Percentiles rank a stretch among this genome's conserved stretches.
Evolutionary conservation across 2,797 vertebrate genomes (phyloP).

Genomic region (Corythornis leucogaster): DNA sequence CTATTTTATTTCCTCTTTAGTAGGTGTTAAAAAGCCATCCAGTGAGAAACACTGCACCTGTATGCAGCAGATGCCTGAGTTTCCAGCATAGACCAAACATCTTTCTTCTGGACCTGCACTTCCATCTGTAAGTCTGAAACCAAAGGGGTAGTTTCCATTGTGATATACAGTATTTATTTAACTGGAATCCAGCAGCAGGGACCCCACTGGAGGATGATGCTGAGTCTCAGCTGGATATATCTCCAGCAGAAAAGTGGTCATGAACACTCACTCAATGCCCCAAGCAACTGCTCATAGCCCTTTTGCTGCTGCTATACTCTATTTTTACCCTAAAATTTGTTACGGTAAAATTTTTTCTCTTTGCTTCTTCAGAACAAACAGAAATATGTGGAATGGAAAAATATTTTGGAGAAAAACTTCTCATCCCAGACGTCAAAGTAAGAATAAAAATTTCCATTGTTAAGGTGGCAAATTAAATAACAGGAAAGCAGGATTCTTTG

Average conservation of each 20-base stretch:
- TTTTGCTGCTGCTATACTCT: background rate
- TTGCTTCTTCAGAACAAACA: background rate
- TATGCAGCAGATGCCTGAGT: background rate
- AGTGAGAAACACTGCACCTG: background rate
- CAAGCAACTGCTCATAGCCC: background rate
- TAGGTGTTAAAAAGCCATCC: conserved; percentile 31
- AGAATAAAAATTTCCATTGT: background rate
- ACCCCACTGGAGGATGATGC: background rate
- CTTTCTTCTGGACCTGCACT: background rate
- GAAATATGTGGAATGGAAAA: background rate
- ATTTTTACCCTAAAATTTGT: background rate
- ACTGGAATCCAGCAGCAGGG: background rate
- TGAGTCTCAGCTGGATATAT: background rate
- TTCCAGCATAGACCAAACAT: background rate
- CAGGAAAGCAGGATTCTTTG: background rate
- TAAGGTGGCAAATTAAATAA: background rate
- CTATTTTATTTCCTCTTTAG: conserved; percentile 7
- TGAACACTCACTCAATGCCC: background rate
- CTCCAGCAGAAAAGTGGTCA: background rate
- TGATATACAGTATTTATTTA: background rate
- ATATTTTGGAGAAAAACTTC: background rate
- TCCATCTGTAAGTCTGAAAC: background rate
- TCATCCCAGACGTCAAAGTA: background rate
- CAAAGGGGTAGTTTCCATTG: background rate
- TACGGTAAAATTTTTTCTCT: background rate